These are phyloP conservation scores for Morbakka virulenta DNA, from an alignment of 30 jellyfish, hydroid and myxozoan species.

Conservation along the genomic window DNA sequence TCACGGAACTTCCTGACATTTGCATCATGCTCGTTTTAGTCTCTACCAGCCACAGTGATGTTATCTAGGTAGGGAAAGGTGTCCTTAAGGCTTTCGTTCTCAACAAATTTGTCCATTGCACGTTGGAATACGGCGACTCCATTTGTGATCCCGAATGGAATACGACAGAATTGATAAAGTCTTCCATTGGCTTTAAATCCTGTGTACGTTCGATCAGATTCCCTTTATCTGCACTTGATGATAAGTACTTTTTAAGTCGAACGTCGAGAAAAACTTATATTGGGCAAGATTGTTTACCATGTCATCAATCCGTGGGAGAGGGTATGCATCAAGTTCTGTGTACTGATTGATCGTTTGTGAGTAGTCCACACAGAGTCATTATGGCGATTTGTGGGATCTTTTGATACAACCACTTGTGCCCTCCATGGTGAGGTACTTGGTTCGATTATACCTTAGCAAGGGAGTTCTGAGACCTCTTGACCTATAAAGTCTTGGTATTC, in stretches of 20 bases:
- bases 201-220: too few relatives aligned
- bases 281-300: constrained; percentile 48
- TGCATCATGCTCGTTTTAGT: constrained; percentile 35
- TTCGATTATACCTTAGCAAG: too few relatives aligned
- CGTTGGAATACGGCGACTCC: constrained; percentile 72
- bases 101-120: constrained; percentile 29
- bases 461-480: too few relatives aligned
- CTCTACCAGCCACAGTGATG: constrained; percentile 37
- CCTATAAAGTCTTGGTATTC: too few relatives aligned
- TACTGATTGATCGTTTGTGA: too few relatives aligned
- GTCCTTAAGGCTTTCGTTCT: constrained; percentile 16
- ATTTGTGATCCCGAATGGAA: constrained; percentile 70
- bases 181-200: constrained; percentile 29
- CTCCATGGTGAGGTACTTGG: constrained; percentile 7
- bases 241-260: constrained; percentile 62
- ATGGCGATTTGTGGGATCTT: constrained; percentile 2
- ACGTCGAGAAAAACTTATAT: constrained; percentile 36
- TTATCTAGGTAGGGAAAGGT: constrained; percentile 65
- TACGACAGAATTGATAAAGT: constrained; percentile 45
- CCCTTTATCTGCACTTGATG: too few relatives aligned
- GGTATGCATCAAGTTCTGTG: too few relatives aligned
- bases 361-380: too few relatives aligned
- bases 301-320: constrained; percentile 66
- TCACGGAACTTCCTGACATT: constrained; percentile 6
- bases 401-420: constrained; percentile 26